Percentiles rank a stretch among this genome's conserved stretches.
Conservation (phyloP, 2,888 invertebrate species). For the Xylocampa areola region DNA sequence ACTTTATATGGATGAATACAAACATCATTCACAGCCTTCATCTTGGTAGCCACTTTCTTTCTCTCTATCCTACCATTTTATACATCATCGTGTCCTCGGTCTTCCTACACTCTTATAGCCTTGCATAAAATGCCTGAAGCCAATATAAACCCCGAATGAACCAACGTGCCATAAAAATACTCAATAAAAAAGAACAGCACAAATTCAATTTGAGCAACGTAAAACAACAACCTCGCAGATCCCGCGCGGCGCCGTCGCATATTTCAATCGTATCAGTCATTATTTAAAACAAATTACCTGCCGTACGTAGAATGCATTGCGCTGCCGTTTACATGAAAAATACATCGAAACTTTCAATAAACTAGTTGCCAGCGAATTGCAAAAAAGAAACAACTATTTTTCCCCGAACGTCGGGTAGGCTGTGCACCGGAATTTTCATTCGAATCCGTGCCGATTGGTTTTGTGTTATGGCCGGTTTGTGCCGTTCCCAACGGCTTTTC, state of each 20-base stretch:
- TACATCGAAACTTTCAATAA: constrained; percentile 57
- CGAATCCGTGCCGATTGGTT: constrained; percentile 53
- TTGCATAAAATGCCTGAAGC: too few relatives aligned
- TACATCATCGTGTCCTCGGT: too few relatives aligned
- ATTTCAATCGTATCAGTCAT: constrained; percentile 51
- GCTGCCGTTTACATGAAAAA: constrained; percentile 58
- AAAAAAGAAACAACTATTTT: constrained; percentile 32
- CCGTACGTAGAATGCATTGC: constrained; percentile 28
- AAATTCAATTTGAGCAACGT: constrained; percentile 22
- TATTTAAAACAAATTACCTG: constrained; percentile 48
- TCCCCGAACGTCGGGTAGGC: constrained; percentile 23
- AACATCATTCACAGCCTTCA: too few relatives aligned
- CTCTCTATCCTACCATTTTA: too few relatives aligned
- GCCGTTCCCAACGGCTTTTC: constrained; percentile 10
- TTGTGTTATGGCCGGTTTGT: constrained; percentile 36
- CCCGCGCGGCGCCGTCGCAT: constrained; percentile 29
- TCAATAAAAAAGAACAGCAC: constrained; percentile 9
- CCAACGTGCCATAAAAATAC: too few relatives aligned
- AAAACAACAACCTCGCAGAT: constrained; percentile 5
- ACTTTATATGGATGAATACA: too few relatives aligned
- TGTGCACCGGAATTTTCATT: constrained; percentile 54
- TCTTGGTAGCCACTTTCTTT: too few relatives aligned
- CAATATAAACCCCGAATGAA: too few relatives aligned
- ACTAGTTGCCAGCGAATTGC: constrained; percentile 22
- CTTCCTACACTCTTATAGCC: too few relatives aligned